phyloP scores from a whole-genome alignment of 2,113 vertebrate species.

The Tychaedon coryphoeus region DNA sequence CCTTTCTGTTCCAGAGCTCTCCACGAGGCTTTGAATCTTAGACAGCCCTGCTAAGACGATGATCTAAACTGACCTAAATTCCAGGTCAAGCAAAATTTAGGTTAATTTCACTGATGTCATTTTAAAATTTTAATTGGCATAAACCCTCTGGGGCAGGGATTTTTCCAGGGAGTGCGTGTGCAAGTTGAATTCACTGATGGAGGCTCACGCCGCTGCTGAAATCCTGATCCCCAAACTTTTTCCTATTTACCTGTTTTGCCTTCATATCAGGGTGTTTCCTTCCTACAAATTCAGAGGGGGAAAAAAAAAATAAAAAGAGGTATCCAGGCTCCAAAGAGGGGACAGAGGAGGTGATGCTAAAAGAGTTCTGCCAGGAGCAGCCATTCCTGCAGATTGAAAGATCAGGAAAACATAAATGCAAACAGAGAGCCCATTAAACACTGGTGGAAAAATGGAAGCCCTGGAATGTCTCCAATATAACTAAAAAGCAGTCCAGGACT shows the following conservation, averaged over 20 bases:
- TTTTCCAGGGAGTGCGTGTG: slow-evolving; percentile 51
- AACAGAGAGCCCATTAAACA: slow-evolving; percentile 68
- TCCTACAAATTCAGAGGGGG: background rate
- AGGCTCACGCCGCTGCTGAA: background rate
- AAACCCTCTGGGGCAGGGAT: slow-evolving; percentile 16
- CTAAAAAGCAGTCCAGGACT: slow-evolving; percentile 46
- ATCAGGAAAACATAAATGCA: slow-evolving; percentile 65
- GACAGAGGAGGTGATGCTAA: background rate
- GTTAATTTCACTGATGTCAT: slow-evolving; percentile 61
- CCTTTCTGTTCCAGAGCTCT: background rate
- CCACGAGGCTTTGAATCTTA: background rate
- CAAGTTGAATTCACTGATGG: background rate
- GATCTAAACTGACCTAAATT: slow-evolving; percentile 63
- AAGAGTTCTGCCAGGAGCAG: background rate
- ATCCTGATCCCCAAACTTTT: background rate
- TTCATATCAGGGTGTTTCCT: background rate
- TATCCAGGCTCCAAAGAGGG: background rate
- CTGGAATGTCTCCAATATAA: slow-evolving; percentile 65
- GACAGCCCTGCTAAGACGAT: background rate
- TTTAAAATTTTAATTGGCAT: slow-evolving; percentile 52
- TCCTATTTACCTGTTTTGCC: background rate
- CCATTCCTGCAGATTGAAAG: slow-evolving; percentile 38
- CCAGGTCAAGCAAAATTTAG: slow-evolving; percentile 61
- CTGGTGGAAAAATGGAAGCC: slow-evolving; percentile 65
- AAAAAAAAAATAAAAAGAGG: background rate